Evolutionary conservation across 2,113 vertebrate species (phyloP).

Genomic region (Bubo blakistoni): DNA sequence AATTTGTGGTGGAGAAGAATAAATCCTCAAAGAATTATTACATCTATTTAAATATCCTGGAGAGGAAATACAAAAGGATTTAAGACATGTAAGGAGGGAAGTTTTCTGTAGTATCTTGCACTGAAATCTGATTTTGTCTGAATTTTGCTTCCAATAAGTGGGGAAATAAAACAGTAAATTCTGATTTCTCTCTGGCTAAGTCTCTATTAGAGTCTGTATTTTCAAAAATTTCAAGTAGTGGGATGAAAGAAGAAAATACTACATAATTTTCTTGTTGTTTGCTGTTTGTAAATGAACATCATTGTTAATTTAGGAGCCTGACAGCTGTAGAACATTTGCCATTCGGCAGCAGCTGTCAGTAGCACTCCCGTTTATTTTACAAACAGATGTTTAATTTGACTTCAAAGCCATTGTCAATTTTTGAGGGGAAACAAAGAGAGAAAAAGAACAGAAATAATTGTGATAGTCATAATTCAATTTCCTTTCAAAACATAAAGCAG

Average conservation of each 20-base stretch:
- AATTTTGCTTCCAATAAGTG: neutral
- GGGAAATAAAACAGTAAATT: neutral
- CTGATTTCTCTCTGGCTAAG: neutral
- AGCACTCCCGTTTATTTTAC: constrained; percentile 68
- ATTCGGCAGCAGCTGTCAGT: constrained; percentile 72
- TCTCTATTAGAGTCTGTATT: neutral
- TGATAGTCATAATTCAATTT: constrained; percentile 66
- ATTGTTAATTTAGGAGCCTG: constrained; percentile 69
- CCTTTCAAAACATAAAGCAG: constrained; percentile 59
- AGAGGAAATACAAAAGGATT: neutral
- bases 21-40: neutral
- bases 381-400: constrained; percentile 81
- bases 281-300: constrained; percentile 70
- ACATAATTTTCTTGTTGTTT: constrained; percentile 55
- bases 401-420: constrained; percentile 65
- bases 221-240: constrained; percentile 25
- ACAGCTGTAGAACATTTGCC: constrained; percentile 74
- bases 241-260: neutral
- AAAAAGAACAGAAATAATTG: constrained; percentile 68
- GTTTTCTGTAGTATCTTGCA: neutral
- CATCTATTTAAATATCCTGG: neutral
- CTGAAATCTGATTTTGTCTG: neutral
- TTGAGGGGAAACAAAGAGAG: constrained; percentile 50
- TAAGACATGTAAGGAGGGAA: neutral
- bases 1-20: neutral